These are phyloP conservation scores for Aphis craccivora DNA, from an alignment of 1,140 invertebrate genomes.

Conservation along the genomic window DNA sequence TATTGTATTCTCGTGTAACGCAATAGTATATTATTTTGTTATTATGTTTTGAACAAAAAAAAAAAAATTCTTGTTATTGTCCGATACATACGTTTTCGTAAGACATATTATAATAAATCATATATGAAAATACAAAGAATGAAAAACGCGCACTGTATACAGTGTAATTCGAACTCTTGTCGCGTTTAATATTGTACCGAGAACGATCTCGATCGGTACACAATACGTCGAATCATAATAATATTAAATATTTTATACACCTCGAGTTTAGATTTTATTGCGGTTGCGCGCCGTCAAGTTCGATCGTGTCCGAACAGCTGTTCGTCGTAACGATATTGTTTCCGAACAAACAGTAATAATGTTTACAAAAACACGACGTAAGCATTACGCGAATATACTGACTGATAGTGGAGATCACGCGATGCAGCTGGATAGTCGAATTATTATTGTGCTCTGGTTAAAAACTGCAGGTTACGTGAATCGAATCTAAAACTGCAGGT, in stretches of 20 bases:
- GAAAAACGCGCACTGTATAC: background rate
- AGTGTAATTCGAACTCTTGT: background rate
- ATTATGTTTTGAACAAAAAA: background rate
- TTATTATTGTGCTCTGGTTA: background rate
- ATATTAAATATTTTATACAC: background rate
- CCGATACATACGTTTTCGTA: background rate
- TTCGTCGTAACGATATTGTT: background rate
- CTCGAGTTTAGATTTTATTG: background rate
- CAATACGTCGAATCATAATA: background rate
- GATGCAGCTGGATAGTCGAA: background rate
- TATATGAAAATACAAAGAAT: background rate
- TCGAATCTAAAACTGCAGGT: background rate
- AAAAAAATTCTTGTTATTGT: constrained; percentile 8
- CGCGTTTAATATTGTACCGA: constrained; percentile 6
- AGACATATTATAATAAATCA: background rate
- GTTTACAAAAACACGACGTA: no score
- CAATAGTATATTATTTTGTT: constrained; percentile 4
- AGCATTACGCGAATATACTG: background rate
- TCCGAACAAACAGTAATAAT: background rate
- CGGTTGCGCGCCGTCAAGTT: background rate
- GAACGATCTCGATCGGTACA: constrained; percentile 18
- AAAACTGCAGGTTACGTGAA: background rate
- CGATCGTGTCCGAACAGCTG: background rate
- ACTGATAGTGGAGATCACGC: background rate
- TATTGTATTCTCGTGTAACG: background rate